phyloP scores from a whole-genome alignment of 2,797 vertebrate species.

The Spondyliosoma cantharus region DNA sequence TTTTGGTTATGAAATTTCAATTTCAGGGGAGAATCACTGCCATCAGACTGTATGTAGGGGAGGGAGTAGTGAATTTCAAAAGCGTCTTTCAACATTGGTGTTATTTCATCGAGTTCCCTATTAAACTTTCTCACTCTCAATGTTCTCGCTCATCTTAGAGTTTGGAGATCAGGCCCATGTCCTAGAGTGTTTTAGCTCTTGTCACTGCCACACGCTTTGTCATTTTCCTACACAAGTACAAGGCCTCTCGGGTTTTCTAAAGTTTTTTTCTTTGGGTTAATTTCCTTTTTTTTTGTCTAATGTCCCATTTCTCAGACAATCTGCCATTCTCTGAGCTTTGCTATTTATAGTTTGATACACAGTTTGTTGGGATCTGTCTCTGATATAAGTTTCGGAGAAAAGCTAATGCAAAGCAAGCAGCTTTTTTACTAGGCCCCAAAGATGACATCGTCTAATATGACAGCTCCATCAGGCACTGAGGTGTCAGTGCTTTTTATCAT shows the following conservation, averaged over 20 bases:
- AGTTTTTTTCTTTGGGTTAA: background rate
- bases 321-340: background rate
- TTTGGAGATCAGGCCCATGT: background rate
- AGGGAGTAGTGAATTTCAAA: background rate
- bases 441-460: background rate
- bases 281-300: background rate
- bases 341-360: constrained; percentile 16
- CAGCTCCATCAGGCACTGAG: background rate
- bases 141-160: background rate
- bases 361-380: background rate
- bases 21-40: background rate
- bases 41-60: background rate
- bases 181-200: background rate
- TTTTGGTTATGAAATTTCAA: background rate
- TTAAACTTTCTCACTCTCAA: background rate
- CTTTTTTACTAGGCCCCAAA: constrained; percentile 1
- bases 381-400: background rate
- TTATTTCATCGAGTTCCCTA: background rate
- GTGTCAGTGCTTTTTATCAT: background rate
- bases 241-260: background rate
- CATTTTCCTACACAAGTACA: background rate
- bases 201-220: background rate
- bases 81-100: background rate
- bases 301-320: constrained; percentile 6
- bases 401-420: constrained; percentile 4